Percentiles rank a stretch among this genome's conserved stretches.
Evolutionary conservation across 2,113 vertebrate genomes (phyloP).

Genomic region (Bostrychus sinensis): DNA sequence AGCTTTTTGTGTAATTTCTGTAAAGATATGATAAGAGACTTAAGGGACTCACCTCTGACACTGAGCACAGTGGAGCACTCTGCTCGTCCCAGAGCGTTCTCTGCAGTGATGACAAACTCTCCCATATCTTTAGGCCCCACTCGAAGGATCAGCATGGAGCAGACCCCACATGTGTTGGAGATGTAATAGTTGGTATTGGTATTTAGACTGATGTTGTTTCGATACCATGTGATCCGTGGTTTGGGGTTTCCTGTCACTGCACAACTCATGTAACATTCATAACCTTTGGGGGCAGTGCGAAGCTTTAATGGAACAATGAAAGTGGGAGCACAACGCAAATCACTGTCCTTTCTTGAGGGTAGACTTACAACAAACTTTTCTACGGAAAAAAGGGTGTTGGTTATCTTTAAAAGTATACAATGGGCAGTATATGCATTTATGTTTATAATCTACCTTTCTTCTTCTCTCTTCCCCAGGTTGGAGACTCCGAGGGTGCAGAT

Average conservation of each 20-base stretch:
- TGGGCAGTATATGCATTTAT: not conserved
- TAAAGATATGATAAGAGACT: not conserved
- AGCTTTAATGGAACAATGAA: slow-evolving; percentile 83
- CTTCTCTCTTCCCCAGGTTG: slow-evolving; percentile 79
- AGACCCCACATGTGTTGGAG: slow-evolving; percentile 85
- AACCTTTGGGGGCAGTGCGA: slow-evolving; percentile 82
- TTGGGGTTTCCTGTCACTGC: slow-evolving; percentile 83
- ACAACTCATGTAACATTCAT: slow-evolving; percentile 88
- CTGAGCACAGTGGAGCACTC: slow-evolving; percentile 81
- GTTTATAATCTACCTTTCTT: slow-evolving; percentile 69
- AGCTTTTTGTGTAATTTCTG: not conserved
- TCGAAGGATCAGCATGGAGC: slow-evolving; percentile 83
- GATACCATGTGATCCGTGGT: slow-evolving; percentile 87
- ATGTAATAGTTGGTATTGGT: slow-evolving; percentile 76
- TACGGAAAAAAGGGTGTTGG: slow-evolving; percentile 36
- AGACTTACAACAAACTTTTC: slow-evolving; percentile 68
- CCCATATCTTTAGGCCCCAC: slow-evolving; percentile 82
- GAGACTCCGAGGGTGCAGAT: slow-evolving; percentile 85
- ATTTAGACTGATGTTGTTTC: slow-evolving; percentile 79
- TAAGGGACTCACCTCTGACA: slow-evolving; percentile 77
- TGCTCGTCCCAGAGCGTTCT: slow-evolving; percentile 79
- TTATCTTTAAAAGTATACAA: not conserved
- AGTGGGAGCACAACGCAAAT: slow-evolving; percentile 76
- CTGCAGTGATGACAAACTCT: slow-evolving; percentile 80
- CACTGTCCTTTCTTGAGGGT: slow-evolving; percentile 62